Evolutionary conservation across 2,113 vertebrate species (phyloP).

Genomic region (Phylloscopus trochilus): DNA sequence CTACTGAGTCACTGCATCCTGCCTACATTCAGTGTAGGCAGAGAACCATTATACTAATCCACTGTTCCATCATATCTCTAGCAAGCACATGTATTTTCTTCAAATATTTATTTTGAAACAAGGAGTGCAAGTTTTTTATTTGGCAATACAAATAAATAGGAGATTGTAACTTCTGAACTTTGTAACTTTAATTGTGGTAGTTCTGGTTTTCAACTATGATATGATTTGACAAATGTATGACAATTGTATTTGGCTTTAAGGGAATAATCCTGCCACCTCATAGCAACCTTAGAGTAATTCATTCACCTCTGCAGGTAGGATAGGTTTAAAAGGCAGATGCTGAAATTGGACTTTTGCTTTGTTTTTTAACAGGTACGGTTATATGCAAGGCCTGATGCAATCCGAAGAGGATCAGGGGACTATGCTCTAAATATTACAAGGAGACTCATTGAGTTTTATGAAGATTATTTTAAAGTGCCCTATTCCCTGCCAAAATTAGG

Average conservation of each 20-base stretch:
- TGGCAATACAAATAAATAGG: not conserved
- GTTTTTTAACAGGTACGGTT: conserved; percentile 86
- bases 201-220: conserved; percentile 1
- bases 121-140: conserved; percentile 51
- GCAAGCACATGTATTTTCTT: conserved; percentile 70
- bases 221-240: not conserved
- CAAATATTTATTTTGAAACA: conserved; percentile 67
- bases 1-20: conserved; percentile 44
- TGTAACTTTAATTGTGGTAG: conserved; percentile 39
- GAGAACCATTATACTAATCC: conserved; percentile 71
- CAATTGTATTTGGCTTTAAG: not conserved
- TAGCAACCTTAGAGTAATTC: not conserved
- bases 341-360: conserved; percentile 27
- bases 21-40: conserved; percentile 63
- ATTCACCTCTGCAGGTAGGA: not conserved
- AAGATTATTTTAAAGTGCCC: conserved; percentile 97
- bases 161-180: conserved; percentile 44
- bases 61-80: conserved; percentile 69
- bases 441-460: conserved; percentile 95
- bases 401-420: conserved; percentile 92
- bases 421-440: conserved; percentile 96
- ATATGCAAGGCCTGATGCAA: conserved; percentile 92
- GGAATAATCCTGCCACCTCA: not conserved
- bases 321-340: not conserved
- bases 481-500: conserved; percentile 98